Base-by-base conservation (phyloP, 2,888 invertebrate species). In the Tanaodytes sp. region DNA sequence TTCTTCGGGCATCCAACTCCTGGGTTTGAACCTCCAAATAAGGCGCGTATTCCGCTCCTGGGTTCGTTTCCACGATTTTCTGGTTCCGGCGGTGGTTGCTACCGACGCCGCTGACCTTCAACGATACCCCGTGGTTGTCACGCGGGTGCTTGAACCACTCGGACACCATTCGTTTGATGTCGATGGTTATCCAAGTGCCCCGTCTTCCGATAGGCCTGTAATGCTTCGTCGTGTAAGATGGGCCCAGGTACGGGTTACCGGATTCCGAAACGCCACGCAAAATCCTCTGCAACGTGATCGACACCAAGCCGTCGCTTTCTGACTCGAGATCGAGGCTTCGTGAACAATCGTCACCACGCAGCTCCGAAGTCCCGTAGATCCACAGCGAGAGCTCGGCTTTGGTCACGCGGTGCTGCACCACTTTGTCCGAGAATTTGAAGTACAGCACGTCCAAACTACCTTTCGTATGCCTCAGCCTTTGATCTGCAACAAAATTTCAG, bases 131-230 rank as follows among this genome's bases (percentile, higher is more conserved):
- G 76, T 92, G 89, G 81, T 92, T 92, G 77, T 91, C 91, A 59
- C 90, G 87, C 2, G 92, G 91, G 81, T 90, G 88, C 73, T 90
- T 90, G 83, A 92, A 91, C 91, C 94, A 94, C 76, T 92, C 91
- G 45, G 89, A 88, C 30, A 94, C 91, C 86, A 93, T 89, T 42
- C 89, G 89, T 40, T 91, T 90, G 5, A 94, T 87, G 77, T 94
- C 93, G 48, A 94, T 86, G 75, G 90, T 90, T 71, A 93, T 85
- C 93, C 93, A 94, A 46, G 88, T 89, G 2, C 91, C 92, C 1
- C 85, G 79, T 57, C 86, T 86, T 51, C 88, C 79, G 3, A 65
- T 59, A 1, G 84, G 84, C 39, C 83, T 70, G 1, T 80, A 78
- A 40, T 84, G 82, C 42, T 83, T 82, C 39, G 83, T 82, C 37